These are phyloP conservation scores for Hydroisotoma schaefferi DNA, from an alignment of 2,888 invertebrate species.

Conservation along the genomic window DNA sequence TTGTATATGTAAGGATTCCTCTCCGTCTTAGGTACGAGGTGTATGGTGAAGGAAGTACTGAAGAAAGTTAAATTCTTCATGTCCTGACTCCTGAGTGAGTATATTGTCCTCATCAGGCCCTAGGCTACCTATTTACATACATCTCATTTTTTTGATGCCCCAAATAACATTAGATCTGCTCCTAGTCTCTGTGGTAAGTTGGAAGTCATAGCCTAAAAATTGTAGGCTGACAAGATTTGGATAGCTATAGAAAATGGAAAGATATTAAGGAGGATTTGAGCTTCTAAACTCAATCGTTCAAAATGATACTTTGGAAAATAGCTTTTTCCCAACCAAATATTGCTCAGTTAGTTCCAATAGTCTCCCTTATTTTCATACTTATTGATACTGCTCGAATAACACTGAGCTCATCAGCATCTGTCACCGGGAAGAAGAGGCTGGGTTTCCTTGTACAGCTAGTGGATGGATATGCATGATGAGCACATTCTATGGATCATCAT, in stretches of 20 bases:
- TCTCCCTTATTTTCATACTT: conserved; percentile 12
- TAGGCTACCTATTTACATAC: conserved; percentile 38
- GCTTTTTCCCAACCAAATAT: conserved; percentile 3
- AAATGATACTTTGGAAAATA: conserved; percentile 3
- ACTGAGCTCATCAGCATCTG: conserved; percentile 29
- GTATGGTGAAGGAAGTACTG: too few species aligned
- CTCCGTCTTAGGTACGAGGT: too few species aligned
- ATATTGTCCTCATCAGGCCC: conserved; percentile 26
- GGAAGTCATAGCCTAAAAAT: too few species aligned
- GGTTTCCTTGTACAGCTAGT: too few species aligned
- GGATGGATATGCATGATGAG: conserved; percentile 36
- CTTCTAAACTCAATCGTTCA: conserved; percentile 1
- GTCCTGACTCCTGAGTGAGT: conserved; percentile 1
- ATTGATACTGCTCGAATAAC: conserved; percentile 17
- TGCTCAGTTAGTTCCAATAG: conserved; percentile 7
- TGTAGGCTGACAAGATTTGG: too few species aligned
- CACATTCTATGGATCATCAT: conserved; percentile 27
- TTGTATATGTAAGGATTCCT: background rate
- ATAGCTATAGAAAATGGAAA: too few species aligned
- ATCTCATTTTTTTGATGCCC: conserved; percentile 21
- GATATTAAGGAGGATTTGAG: background rate
- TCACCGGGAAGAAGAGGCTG: too few species aligned
- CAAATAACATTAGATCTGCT: too few species aligned
- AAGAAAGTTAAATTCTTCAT: too few species aligned
- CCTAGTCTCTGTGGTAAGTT: too few species aligned